Evolutionary conservation across 1,140 invertebrate genomes (phyloP), one percentile per base, ranked within the genome.

Genomic region (Bursaphelenchus mucronatus): DNA sequence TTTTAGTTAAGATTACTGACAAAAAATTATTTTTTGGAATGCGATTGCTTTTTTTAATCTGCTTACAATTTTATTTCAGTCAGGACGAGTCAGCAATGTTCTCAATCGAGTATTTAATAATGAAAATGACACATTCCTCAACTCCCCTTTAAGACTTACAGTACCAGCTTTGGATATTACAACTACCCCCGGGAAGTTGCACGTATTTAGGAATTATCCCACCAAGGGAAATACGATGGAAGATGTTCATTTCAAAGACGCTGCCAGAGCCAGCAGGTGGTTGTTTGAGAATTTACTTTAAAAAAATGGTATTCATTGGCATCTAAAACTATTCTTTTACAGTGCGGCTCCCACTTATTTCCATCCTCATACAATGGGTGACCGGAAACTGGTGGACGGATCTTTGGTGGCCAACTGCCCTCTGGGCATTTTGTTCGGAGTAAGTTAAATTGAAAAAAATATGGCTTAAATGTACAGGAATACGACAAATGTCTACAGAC

Each of bases 271-370:
- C 13, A 74, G 70, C 58, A 70, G 66, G 66, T 65, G 43, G 39
- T 50, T 50, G 49, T 50, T 50, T 17, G 49, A 50, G 15, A 30
- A 30, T 5, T 30, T 50, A 50, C 40, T 13, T 64, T 64, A 6
- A 68, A 15, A 21, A 40, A n/a, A 71, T 30, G 1, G 44, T 17
- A 51, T 11, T 10, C 30, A 3, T 46, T 1, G 8, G 7, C 8
- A 9, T 10, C 10, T 73, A 21, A 51, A 64, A 73, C 43, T 41
- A n/a, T 17, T 41, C 21, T n/a, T 4, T 68, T 73, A 19, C 44
- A 71, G 72, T 52, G 75, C 75, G 43, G 75, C 75, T 15, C 75
- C 75, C 21, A 77, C 75, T n/a, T 78, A 78, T 47, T 77, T 77
- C 52, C 65, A 77, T 47, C 76, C 75, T 10, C 73, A 72, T 49